Conservation (phyloP, 2,113 vertebrate genomes). For the Petaurus breviceps region DNA sequence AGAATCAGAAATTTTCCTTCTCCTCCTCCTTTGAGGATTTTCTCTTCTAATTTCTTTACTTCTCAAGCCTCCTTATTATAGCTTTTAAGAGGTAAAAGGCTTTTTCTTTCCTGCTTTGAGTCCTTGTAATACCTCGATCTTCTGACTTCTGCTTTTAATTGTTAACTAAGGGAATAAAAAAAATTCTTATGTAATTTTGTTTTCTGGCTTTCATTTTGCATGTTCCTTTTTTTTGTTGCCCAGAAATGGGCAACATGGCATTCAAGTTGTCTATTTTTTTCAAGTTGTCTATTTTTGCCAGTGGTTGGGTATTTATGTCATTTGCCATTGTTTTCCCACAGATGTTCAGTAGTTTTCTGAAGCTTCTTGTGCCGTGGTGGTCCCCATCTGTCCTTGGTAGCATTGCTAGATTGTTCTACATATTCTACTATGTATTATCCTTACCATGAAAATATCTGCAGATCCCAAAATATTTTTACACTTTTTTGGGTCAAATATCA, state of each 20-base stretch:
- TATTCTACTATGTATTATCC: background rate
- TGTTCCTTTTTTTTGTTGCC: background rate
- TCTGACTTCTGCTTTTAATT: background rate
- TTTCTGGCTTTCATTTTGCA: background rate
- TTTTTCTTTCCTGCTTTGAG: background rate
- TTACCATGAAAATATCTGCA: background rate
- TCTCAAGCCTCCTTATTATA: background rate
- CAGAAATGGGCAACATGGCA: background rate
- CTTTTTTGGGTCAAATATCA: background rate
- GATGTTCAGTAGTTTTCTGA: background rate
- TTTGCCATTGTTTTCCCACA: background rate
- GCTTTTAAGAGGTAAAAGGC: background rate
- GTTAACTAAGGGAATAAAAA: background rate
- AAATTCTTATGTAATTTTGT: background rate
- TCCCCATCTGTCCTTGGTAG: background rate
- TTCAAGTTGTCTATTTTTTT: background rate
- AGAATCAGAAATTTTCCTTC: background rate
- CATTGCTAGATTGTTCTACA: background rate
- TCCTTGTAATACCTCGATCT: background rate
- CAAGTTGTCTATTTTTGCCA: background rate
- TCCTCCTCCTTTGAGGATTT: background rate
- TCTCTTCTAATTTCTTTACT: background rate
- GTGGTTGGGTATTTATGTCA: background rate
- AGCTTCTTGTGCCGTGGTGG: background rate
- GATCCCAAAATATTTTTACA: background rate